Evolutionary conservation across 2,113 vertebrate species (phyloP), one percentile per base, ranked within the genome.

Genomic region (Hassar affinis): DNA sequence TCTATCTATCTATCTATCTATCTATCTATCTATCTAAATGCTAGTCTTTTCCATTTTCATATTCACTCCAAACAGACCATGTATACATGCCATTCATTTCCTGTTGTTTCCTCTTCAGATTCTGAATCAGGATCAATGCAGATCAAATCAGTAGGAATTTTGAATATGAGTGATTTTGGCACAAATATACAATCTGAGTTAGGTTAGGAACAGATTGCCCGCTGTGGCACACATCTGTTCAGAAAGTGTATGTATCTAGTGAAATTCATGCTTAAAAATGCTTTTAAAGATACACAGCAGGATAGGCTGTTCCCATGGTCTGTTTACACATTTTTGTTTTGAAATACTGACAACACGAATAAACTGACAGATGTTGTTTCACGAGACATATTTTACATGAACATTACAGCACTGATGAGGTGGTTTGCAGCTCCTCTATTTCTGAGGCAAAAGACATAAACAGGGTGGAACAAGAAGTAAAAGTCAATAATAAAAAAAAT

Each of bases 151-250:
- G 38, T 42, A 42, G 25, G 1, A 6, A n/a, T 74, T 49, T 25
- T 30, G 42, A 15, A 25, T 74, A 27, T 17, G n/a, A 49, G 12
- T 74, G 12, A 51, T 49, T 74, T 71, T 51, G 45, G 45, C 69
- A 72, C 45, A 74, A 74, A 74, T 75, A 75, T 30, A 75, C 47
- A 51, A 27, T 75, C 71, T 75, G 71, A 18, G 71, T 52, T 74
- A n/a, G 71, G 51, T 75, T 75, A 52, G 47, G 11, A 47, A 47
- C 69, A 72, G 25, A 27, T n/a, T 75, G n/a, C 47, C 33, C 47
- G 15, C 71, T 33, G 27, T 15, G 47, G 22, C 42, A 47, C 25
- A 72, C 71, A 51, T 75, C 45, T 74, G 42, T n/a, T 45, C 22
- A 25, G 66, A 69, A 69, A 69, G 66, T 45, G 20, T 42, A 33